Evolutionary conservation across 2,113 vertebrate species (phyloP), one percentile per base, ranked within the genome.

Genomic region (Equus quagga): DNA sequence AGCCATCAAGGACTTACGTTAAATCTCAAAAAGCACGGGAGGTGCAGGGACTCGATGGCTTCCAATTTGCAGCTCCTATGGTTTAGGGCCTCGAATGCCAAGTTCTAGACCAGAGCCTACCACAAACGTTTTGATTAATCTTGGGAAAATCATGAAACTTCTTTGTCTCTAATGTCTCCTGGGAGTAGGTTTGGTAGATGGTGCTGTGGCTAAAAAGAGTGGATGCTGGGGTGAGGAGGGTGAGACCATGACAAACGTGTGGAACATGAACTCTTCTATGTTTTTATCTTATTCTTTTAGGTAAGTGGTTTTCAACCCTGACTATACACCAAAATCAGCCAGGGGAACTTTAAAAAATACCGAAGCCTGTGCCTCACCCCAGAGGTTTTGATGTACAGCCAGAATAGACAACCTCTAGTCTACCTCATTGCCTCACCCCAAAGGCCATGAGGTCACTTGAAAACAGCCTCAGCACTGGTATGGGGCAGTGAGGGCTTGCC

Each of bases 81-180:
- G 18, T 46, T 36, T 18, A 67, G 9, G 36, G 31, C 2, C 23
- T 15, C 5, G 6, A 18, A 46, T 3, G 1, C 3, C 5, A 8
- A 76, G 49, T n/a, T 67, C 8, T 33, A 24, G 28, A 36, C 54
- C n/a, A 54, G 23, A 14, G 13, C 26, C 62, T 64, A 21, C 28
- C 69, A 44, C 28, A 6, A 12, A 60, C 49, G 26, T 15, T 17
- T 44, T 36, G 3, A 18, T 12, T 44, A 21, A 36, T 36, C 64
- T 72, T 79, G 36, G 56, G 67, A 51, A 80, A 85, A 31, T 73
- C 46, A 44, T 17, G 56, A 79, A 60, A 14, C 18, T 3, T 44
- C 12, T 83, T 89, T 36, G n/a, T 36, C 33, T 88, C 24, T n/a
- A 49, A 0, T 72, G 11, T 19, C 36, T 83, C 12, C 33, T 8